Percentiles rank a stretch among this genome's conserved stretches.
Conservation (phyloP, 2,113 vertebrate genomes). For the Agelaius phoeniceus region DNA sequence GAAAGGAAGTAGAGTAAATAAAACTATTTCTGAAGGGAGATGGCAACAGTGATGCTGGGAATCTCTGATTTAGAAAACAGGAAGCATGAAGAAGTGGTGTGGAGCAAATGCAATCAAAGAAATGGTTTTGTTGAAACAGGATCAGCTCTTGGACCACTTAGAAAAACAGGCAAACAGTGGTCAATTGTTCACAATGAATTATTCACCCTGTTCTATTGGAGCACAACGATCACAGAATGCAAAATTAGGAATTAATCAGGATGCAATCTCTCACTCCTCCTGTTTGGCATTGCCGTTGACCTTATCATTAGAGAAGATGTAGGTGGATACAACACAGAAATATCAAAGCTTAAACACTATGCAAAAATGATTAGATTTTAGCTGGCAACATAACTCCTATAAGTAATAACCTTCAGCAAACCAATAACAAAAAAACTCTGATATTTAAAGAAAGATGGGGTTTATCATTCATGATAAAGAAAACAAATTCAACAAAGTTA, state of each 20-base stretch:
- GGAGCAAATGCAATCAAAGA: not conserved
- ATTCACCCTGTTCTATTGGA: constrained; percentile 41
- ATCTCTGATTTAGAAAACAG: not conserved
- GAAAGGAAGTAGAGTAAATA: not conserved
- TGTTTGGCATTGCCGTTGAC: constrained; percentile 33
- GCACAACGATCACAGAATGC: constrained; percentile 37
- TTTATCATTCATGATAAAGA: not conserved
- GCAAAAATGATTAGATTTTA: not conserved
- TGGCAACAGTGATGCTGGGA: not conserved
- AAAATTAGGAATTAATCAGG: constrained; percentile 47
- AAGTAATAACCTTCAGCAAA: not conserved
- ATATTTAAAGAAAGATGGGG: not conserved
- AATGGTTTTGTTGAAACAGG: not conserved
- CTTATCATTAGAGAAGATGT: not conserved
- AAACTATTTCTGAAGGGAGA: not conserved
- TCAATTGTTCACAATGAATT: constrained; percentile 37
- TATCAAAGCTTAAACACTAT: not conserved
- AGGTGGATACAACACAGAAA: not conserved
- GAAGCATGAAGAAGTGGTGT: not conserved
- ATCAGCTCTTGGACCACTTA: not conserved
- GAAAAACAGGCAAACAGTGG: constrained; percentile 43
- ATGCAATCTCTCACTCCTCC: constrained; percentile 14
- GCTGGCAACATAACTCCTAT: not conserved
- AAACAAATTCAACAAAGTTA: not conserved
- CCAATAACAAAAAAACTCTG: not conserved